Base-by-base conservation (phyloP, 2,888 invertebrate genomes). In the Parascotia fuliginaria region DNA sequence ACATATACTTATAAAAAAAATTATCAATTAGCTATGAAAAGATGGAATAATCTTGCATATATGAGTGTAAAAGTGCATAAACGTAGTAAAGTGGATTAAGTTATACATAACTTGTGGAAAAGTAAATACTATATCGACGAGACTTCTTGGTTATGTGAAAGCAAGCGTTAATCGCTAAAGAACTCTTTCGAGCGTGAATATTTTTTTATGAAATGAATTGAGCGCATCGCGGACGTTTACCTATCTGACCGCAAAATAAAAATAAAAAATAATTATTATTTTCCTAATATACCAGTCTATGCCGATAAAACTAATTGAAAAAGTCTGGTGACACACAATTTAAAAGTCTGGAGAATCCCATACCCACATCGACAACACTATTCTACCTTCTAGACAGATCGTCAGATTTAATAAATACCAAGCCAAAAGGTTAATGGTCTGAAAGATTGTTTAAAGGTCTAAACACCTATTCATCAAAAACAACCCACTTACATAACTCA, bases 61-160 rank as follows among this genome's bases (percentile, higher is more conserved):
- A 29, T 29, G 11, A 11, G 1, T 29, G 11, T 29, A 11, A 24
- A 24, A 11, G 27, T 27, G 7, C 27, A 31, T 5, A 13, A 6
- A 31, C 6, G 12, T 12, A 13, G 3, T 6, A 31, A 31, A 29
- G 12, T 29, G 13, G 31, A 13, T 13, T 31, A 31, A 31, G 9
- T 31, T 31, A 31, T n/a, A n/a, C n/a, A 9, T 6, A 13, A n/a
- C n/a, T n/a, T n/a, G n/a, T n/a, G 13, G 13, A 12, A 31, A 49
- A 49, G 41, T 55, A 55, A 50, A 60, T 64, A 55, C 43, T 54
- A 53, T 48, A 44, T 42, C 38, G 42, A 53, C 44, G 36, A 32
- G 28, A 38, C 45, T 42, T 33, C 42, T 59, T 61, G 50, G 44
- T 47, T 27, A 50, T 60, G 48, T 60, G 39, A 28, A 39, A 39